A percentile compares a stretch with the other conserved stretches of the same genome.
Evolutionary conservation across 2,113 vertebrate genomes (phyloP).

Genomic region (Pachycephala philippinensis): DNA sequence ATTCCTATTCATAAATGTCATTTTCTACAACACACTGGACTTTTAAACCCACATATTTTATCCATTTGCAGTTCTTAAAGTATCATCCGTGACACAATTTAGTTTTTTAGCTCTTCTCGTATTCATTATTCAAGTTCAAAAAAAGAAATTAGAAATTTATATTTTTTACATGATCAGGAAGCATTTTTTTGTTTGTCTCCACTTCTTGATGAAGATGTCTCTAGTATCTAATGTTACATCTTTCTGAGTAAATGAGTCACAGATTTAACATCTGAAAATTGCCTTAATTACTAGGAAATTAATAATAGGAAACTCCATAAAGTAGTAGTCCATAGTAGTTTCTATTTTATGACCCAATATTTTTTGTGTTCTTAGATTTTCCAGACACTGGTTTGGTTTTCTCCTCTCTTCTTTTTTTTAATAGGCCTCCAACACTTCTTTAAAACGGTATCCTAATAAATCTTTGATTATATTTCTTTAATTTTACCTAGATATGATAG

Average conservation of each 20-base stretch:
- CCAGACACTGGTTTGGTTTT: not conserved
- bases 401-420: not conserved
- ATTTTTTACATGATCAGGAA: not conserved
- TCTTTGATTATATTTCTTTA: not conserved
- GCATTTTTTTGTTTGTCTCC: not conserved
- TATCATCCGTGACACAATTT: not conserved
- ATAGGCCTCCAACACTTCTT: not conserved
- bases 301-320: not conserved
- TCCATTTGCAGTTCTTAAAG: not conserved
- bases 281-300: not conserved
- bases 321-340: not conserved
- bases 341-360: not conserved
- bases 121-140: not conserved
- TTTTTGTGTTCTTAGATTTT: not conserved
- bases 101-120: not conserved
- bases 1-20: not conserved
- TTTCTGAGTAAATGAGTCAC: not conserved
- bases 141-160: not conserved
- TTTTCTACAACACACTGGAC: not conserved
- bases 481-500: not conserved
- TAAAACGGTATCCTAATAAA: not conserved
- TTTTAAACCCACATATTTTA: not conserved
- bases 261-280: not conserved
- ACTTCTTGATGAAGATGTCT: not conserved
- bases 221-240: not conserved